Evolutionary conservation across 2,797 vertebrate genomes (phyloP).

Genomic region (Galaxias olidus): DNA sequence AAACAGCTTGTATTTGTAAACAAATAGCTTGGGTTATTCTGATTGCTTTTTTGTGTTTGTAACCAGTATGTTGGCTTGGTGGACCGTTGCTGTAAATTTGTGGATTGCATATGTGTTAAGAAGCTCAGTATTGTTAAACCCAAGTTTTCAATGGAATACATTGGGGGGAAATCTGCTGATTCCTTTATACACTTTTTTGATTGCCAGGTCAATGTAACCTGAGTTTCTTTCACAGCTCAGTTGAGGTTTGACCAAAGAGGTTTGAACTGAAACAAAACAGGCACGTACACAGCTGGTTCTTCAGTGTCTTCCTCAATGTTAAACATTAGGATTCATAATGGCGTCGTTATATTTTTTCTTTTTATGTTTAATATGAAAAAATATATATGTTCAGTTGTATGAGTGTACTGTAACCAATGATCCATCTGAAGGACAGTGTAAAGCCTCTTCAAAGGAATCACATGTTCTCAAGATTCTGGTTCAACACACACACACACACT

Average conservation of each 20-base stretch:
- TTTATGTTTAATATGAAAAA: constrained; percentile 14
- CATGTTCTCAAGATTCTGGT: background rate
- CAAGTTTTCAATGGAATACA: constrained; percentile 24
- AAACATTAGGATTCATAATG: constrained; percentile 49
- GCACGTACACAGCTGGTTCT: constrained; percentile 49
- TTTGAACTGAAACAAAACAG: constrained; percentile 40
- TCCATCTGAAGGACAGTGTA: constrained; percentile 28
- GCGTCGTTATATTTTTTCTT: constrained; percentile 3
- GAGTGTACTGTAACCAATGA: background rate
- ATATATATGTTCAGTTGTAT: background rate
- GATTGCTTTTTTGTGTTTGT: constrained; percentile 42
- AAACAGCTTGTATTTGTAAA: constrained; percentile 49
- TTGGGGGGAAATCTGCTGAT: constrained; percentile 9
- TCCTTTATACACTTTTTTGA: constrained; percentile 4
- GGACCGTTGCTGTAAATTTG: constrained; percentile 54
- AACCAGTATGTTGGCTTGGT: constrained; percentile 43
- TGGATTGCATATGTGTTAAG: constrained; percentile 29
- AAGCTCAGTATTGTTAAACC: constrained; percentile 23
- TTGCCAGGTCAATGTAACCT: constrained; percentile 22
- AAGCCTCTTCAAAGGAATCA: constrained; percentile 25
- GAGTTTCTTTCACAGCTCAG: constrained; percentile 47
- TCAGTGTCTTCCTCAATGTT: constrained; percentile 62
- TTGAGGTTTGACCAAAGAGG: constrained; percentile 55
- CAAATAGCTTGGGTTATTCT: constrained; percentile 45
- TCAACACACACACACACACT: no score